Percentiles rank a stretch among this genome's conserved stretches.
Conservation (phyloP, 2,888 invertebrate species). For the Octonoba sinensis region DNA sequence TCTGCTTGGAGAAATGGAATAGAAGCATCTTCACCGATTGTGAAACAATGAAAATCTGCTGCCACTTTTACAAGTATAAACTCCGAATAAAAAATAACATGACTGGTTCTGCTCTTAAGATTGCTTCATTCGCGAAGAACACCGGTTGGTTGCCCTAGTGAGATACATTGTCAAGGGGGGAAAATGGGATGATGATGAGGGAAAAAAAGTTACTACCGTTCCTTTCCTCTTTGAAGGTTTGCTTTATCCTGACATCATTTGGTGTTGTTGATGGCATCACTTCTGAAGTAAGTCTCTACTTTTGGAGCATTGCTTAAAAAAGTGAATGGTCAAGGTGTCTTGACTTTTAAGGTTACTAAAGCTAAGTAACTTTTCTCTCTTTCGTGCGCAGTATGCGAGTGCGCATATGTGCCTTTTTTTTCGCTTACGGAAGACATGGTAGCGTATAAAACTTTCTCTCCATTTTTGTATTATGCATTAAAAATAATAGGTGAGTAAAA, state of each 20-base stretch:
- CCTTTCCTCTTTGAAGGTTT: slow-evolving; percentile 14
- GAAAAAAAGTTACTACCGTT: slow-evolving; percentile 8
- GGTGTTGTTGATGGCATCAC: slow-evolving; percentile 21
- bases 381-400: too few species aligned
- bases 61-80: slow-evolving; percentile 3
- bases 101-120: background rate
- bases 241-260: slow-evolving; percentile 25
- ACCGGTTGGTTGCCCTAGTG: slow-evolving; percentile 18
- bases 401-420: too few species aligned
- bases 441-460: too few species aligned
- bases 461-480: too few species aligned
- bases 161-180: too few species aligned
- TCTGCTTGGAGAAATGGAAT: slow-evolving; percentile 11
- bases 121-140: slow-evolving; percentile 9
- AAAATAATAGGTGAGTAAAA: too few species aligned
- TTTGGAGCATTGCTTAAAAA: background rate
- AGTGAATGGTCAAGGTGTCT: slow-evolving; percentile 28
- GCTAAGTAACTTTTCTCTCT: too few species aligned
- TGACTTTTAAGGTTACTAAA: slow-evolving; percentile 24
- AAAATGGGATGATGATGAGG: background rate
- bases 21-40: slow-evolving; percentile 4
- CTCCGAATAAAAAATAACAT: too few species aligned
- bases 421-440: too few species aligned
- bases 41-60: slow-evolving; percentile 22
- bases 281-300: slow-evolving; percentile 6